These are phyloP conservation scores for Molossus alvarezi DNA, from an alignment of 2,797 vertebrate species.

Conservation along the genomic window DNA sequence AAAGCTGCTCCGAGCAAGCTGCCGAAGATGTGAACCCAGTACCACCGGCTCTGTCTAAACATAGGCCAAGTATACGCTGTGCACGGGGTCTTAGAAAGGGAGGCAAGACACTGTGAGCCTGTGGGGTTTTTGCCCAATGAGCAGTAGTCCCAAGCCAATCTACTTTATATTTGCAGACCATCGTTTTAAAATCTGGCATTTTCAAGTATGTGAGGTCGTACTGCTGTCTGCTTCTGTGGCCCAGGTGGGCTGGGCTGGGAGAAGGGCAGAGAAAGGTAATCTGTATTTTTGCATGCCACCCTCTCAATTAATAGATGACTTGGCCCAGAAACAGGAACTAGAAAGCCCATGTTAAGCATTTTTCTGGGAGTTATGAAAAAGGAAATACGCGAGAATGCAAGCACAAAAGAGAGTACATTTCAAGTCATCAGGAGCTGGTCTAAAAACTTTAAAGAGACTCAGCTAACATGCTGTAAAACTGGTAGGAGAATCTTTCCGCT, in stretches of 20 bases:
- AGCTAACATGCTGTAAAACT: neutral
- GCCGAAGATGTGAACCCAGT: neutral
- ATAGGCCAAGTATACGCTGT: rapidly evolving
- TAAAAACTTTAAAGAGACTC: neutral
- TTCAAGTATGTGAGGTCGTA: neutral
- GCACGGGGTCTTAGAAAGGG: neutral
- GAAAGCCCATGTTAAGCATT: neutral
- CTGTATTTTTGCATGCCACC: neutral
- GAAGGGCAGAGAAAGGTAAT: neutral
- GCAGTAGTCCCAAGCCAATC: neutral
- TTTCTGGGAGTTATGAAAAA: neutral
- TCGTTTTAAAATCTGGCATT: neutral
- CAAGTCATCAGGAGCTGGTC: neutral
- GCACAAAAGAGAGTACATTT: neutral
- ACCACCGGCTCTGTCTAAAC: neutral
- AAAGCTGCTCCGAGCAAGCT: constrained; percentile 34
- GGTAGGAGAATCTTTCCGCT: neutral
- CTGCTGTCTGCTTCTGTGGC: neutral
- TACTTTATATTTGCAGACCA: neutral
- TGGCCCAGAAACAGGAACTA: neutral
- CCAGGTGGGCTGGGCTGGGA: neutral
- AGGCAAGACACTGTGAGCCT: neutral
- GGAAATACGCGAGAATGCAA: neutral
- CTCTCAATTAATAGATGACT: neutral
- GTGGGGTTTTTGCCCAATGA: neutral